Evolutionary conservation across 2,113 vertebrate species (phyloP).

Genomic region (Cricetomys ansorgei): DNA sequence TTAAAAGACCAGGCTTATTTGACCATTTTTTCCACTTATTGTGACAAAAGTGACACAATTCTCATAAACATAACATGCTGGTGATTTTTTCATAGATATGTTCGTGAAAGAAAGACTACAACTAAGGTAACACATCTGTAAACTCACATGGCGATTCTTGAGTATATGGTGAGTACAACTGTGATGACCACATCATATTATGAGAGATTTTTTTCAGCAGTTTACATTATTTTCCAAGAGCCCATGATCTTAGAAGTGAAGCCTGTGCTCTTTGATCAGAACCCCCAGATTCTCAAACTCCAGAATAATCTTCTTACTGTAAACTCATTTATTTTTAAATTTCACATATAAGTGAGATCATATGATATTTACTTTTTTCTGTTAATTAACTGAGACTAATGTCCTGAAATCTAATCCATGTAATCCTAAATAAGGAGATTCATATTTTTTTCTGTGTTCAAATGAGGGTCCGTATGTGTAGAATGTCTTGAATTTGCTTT

Average conservation of each 20-base stretch:
- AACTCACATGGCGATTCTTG: not conserved
- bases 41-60: not conserved
- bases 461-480: not conserved
- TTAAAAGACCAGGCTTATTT: not conserved
- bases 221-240: not conserved
- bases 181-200: too few species aligned
- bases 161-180: not conserved
- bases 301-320: not conserved
- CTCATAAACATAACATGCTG: not conserved
- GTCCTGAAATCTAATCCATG: not conserved
- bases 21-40: not conserved
- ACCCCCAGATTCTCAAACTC: not conserved
- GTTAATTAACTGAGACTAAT: not conserved
- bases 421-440: not conserved
- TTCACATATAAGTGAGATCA: not conserved
- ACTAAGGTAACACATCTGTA: not conserved
- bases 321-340: not conserved
- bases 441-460: not conserved
- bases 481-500: not conserved
- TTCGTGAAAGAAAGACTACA: not conserved
- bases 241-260: not conserved
- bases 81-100: not conserved
- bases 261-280: not conserved
- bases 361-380: not conserved
- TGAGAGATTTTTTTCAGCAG: not conserved